Percentiles rank a stretch among this genome's conserved stretches.
Evolutionary conservation across 2,888 invertebrate genomes (phyloP).

Genomic region (Aphodius sticticus): DNA sequence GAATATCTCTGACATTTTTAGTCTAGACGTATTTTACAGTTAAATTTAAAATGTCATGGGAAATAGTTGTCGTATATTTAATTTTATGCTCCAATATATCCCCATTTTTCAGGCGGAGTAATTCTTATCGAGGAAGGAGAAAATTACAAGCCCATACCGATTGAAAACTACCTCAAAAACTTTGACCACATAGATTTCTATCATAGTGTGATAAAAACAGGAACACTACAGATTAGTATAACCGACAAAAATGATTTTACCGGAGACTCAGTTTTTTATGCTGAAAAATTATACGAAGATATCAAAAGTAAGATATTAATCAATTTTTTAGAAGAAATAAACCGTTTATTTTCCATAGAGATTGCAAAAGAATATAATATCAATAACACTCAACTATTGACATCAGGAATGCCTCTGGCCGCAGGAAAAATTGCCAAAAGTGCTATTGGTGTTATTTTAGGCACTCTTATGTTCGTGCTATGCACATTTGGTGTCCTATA

Average conservation of each 20-base stretch:
- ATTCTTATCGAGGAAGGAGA: neutral
- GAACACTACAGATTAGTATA: slow-evolving; percentile 47
- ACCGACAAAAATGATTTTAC: slow-evolving; percentile 47
- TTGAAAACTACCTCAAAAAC: slow-evolving; percentile 24
- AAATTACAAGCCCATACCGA: neutral
- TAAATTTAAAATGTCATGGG: too few species aligned
- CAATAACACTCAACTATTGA: neutral
- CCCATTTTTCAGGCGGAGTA: neutral
- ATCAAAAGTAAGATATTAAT: slow-evolving; percentile 30
- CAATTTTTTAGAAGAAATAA: neutral
- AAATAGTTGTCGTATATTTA: too few species aligned
- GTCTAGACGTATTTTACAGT: too few species aligned
- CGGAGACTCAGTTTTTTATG: slow-evolving; percentile 44
- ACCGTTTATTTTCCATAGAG: neutral
- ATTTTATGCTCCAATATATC: neutral
- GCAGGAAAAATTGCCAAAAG: neutral
- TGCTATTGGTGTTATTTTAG: neutral
- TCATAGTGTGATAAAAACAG: slow-evolving; percentile 43
- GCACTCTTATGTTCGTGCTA: neutral
- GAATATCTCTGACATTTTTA: too few species aligned
- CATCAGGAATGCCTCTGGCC: neutral
- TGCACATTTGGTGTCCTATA: slow-evolving; percentile 7
- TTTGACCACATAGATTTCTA: slow-evolving; percentile 38
- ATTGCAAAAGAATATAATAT: slow-evolving; percentile 7
- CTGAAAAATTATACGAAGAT: slow-evolving; percentile 34